phyloP scores from a whole-genome alignment of 2,113 vertebrate genomes.

The Periophthalmus modestus region DNA sequence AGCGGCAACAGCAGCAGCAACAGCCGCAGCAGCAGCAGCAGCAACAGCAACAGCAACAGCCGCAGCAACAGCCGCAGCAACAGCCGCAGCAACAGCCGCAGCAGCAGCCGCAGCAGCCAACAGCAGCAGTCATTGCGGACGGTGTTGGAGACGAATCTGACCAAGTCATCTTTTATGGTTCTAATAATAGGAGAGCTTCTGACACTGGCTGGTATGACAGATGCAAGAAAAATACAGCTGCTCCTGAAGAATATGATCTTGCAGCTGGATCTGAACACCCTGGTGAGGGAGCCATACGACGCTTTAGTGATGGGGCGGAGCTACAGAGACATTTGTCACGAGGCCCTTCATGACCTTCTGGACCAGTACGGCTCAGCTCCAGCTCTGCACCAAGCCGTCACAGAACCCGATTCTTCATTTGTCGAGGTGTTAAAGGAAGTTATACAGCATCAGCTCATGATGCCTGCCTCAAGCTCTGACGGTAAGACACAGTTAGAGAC shows the following conservation, averaged over 20 bases:
- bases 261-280: background rate
- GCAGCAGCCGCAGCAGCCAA: no score
- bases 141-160: background rate
- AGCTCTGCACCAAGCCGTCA: background rate
- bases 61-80: background rate
- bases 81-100: background rate
- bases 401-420: background rate
- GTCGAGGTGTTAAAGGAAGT: background rate
- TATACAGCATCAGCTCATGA: background rate
- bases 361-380: background rate
- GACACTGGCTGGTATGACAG: background rate
- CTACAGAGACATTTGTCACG: constrained; percentile 1
- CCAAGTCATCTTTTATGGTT: background rate
- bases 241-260: background rate
- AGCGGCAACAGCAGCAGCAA: background rate
- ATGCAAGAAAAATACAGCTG: background rate
- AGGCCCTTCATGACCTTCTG: background rate
- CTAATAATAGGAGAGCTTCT: background rate
- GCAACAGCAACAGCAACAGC: background rate
- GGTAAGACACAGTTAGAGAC: background rate
- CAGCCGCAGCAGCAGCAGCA: background rate
- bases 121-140: background rate
- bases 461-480: background rate
- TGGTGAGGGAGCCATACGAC: background rate
- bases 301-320: background rate